Percentiles rank a stretch among this genome's conserved stretches.
Conservation (phyloP, 2,113 vertebrate genomes). For the Paraplagusia blochii region DNA sequence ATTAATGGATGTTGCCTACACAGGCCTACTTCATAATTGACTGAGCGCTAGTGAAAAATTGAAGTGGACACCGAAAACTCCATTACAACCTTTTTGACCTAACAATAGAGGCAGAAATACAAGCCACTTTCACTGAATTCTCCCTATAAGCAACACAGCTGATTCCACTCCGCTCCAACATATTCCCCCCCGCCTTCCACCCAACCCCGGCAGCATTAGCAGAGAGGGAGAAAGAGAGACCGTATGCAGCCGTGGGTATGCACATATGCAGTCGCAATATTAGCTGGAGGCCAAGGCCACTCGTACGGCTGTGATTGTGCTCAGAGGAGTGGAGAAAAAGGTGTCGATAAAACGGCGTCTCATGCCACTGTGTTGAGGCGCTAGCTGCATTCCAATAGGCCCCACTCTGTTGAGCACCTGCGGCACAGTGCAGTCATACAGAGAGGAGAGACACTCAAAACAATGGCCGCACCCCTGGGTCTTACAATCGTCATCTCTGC, state of each 20-base stretch:
- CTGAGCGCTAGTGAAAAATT: conserved; percentile 11
- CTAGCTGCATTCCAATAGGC: conserved; percentile 44
- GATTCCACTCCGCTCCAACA: conserved; percentile 7
- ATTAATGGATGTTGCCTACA: conserved; percentile 23
- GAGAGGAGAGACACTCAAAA: conserved; percentile 47
- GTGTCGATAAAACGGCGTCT: conserved; percentile 42
- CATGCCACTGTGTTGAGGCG: conserved; percentile 26
- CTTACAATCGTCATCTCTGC: conserved; percentile 38
- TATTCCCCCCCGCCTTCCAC: neutral
- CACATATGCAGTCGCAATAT: conserved; percentile 23
- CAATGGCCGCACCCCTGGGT: conserved; percentile 32
- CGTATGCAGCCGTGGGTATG: conserved; percentile 7
- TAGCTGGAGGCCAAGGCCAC: conserved; percentile 40
- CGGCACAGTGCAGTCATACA: conserved; percentile 31
- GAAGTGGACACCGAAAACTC: conserved; percentile 16
- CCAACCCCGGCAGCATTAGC: conserved; percentile 7
- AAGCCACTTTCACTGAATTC: conserved; percentile 7
- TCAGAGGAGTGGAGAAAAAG: conserved; percentile 40
- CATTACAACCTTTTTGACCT: conserved; percentile 29
- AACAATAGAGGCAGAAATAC: conserved; percentile 17
- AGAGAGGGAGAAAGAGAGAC: conserved; percentile 2
- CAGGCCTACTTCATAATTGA: conserved; percentile 22
- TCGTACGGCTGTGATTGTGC: conserved; percentile 43
- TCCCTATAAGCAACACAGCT: conserved; percentile 13
- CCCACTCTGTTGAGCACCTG: conserved; percentile 43